Evolutionary conservation across 2,113 vertebrate species (phyloP).

Genomic region (Poeciliopsis turrubarensis): DNA sequence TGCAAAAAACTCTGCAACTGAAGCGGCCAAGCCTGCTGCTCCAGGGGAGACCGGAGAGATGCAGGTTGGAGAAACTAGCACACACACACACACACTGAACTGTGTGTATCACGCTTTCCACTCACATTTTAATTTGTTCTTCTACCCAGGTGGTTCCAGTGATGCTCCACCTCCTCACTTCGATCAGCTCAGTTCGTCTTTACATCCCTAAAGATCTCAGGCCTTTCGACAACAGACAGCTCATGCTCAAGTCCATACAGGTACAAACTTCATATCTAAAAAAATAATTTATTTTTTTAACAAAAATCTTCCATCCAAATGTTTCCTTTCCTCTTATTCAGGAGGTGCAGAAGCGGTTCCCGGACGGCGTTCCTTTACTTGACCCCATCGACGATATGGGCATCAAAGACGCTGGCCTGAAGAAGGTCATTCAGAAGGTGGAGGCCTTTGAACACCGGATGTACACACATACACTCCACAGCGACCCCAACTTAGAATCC

Average conservation of each 20-base stretch:
- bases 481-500: slow-evolving; percentile 88
- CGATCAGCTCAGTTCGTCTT: slow-evolving; percentile 95
- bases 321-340: slow-evolving; percentile 47
- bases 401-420: slow-evolving; percentile 93
- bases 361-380: slow-evolving; percentile 91
- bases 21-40: slow-evolving; percentile 88
- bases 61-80: slow-evolving; percentile 82
- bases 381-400: slow-evolving; percentile 98
- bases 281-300: neutral
- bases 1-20: slow-evolving; percentile 90
- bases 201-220: slow-evolving; percentile 96
- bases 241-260: slow-evolving; percentile 95
- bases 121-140: neutral
- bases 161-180: slow-evolving; percentile 89
- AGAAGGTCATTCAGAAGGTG: slow-evolving; percentile 96
- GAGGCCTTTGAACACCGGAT: slow-evolving; percentile 97
- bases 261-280: slow-evolving; percentile 64
- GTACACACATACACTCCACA: slow-evolving; percentile 97
- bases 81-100: neutral
- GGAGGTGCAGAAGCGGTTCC: slow-evolving; percentile 97
- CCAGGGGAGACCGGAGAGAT: slow-evolving; percentile 93
- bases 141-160: slow-evolving; percentile 91
- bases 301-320: neutral
- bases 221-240: slow-evolving; percentile 92
- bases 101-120: neutral